Percentiles rank a stretch among this genome's conserved stretches.
Conservation (phyloP, 2,113 vertebrate species). For the Myodes glareolus region DNA sequence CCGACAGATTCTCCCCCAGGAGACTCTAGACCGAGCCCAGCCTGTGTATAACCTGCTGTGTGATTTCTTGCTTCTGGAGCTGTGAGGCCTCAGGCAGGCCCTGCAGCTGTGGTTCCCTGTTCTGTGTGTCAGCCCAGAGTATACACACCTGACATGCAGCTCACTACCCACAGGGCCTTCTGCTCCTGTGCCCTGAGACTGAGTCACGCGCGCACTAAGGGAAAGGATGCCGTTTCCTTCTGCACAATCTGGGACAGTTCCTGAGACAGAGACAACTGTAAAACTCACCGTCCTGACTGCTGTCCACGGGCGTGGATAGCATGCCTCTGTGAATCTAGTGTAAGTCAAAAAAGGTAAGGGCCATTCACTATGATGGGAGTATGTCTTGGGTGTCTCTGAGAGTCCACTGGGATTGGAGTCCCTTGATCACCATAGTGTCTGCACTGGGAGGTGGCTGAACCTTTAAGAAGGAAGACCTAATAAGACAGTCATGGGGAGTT, state of each 20-base stretch:
- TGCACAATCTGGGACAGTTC: not conserved
- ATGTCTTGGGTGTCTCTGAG: not conserved
- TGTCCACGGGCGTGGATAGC: not conserved
- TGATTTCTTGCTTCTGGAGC: not conserved
- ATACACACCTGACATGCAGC: accelerated
- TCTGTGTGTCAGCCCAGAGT: not conserved
- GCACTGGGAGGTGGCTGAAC: not conserved
- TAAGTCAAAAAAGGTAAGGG: not conserved
- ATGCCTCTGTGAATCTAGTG: not conserved
- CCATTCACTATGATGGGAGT: not conserved
- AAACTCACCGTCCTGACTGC: not conserved
- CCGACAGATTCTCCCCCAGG: not conserved
- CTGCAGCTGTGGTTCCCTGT: not conserved
- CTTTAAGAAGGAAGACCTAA: not conserved
- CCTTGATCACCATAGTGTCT: not conserved
- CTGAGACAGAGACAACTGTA: not conserved
- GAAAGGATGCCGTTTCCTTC: not conserved
- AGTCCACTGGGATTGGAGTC: not conserved
- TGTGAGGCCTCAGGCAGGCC: not conserved
- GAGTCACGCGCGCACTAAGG: too few species aligned
- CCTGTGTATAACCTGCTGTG: not conserved
- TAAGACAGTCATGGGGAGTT: not conserved
- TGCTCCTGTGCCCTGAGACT: not conserved
- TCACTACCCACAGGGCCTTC: not conserved
- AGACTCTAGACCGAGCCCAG: not conserved